Conservation (phyloP, 2,797 vertebrate genomes). For the Artibeus jamaicensis region DNA sequence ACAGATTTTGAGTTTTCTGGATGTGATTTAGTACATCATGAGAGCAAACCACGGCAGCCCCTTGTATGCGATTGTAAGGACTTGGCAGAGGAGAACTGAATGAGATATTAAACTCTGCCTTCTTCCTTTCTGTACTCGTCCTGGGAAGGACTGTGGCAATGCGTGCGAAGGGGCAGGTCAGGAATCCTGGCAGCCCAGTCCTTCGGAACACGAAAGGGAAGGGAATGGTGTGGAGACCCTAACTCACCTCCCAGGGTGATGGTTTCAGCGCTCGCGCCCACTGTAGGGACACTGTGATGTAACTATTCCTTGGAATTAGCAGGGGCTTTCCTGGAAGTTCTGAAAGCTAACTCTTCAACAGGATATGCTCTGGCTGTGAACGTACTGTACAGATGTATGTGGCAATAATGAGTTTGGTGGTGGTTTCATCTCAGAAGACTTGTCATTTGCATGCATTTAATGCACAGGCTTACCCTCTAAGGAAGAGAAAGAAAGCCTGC, state of each 20-base stretch:
- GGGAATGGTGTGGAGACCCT: neutral
- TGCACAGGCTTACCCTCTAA: neutral
- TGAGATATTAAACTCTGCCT: neutral
- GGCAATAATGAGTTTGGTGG: neutral
- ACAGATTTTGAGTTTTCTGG: neutral
- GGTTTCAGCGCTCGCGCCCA: neutral
- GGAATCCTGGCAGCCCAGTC: neutral
- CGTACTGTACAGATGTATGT: neutral
- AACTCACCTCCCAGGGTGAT: neutral
- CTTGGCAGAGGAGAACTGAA: neutral
- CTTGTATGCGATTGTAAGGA: neutral
- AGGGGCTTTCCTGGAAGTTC: neutral
- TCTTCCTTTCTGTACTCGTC: neutral
- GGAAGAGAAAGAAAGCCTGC: neutral
- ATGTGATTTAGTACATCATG: neutral
- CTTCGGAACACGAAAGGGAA: neutral
- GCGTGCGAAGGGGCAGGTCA: neutral
- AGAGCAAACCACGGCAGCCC: neutral
- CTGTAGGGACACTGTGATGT: neutral
- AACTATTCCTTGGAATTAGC: neutral
- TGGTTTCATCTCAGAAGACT: slow-evolving; percentile 7
- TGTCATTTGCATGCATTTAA: neutral
- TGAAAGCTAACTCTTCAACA: neutral
- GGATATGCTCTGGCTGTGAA: neutral
- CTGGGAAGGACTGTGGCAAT: neutral